These are phyloP conservation scores for Streptopelia turtur DNA, from an alignment of 2,797 vertebrate species.

Conservation along the genomic window DNA sequence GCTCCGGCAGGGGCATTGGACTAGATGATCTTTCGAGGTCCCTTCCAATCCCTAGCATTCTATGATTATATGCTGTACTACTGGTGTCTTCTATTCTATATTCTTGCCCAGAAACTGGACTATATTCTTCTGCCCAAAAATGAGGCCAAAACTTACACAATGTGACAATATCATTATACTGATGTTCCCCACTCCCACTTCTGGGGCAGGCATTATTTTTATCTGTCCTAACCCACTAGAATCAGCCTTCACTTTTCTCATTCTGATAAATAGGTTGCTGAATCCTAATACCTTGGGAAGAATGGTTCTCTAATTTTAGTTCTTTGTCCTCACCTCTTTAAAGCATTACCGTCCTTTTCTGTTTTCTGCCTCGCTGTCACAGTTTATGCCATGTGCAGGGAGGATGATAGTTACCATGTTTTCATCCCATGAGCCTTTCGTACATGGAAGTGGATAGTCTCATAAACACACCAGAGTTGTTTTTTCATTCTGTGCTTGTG, in stretches of 20 bases:
- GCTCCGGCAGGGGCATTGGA: no score
- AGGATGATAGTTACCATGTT: background rate
- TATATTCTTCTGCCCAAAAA: background rate
- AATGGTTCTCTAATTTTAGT: background rate
- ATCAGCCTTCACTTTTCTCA: background rate
- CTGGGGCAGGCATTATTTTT: background rate
- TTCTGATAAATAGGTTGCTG: background rate
- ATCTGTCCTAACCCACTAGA: background rate
- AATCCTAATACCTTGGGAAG: background rate
- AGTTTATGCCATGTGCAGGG: background rate
- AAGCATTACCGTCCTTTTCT: background rate
- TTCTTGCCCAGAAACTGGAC: background rate
- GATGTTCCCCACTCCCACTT: background rate
- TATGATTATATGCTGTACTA: background rate
- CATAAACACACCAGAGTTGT: background rate
- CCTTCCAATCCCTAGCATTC: no score
- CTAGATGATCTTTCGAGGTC: no score
- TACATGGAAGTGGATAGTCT: background rate
- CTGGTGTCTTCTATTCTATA: background rate
- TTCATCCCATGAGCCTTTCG: background rate
- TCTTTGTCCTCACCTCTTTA: background rate
- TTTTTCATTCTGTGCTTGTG: constrained; percentile 9
- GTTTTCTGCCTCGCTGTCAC: background rate
- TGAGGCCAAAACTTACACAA: background rate
- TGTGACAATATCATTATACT: background rate